These are phyloP conservation scores for Heliocidaris tuberculata DNA, from an alignment of 35 echinoderm and acorn worm species.

Conservation along the genomic window DNA sequence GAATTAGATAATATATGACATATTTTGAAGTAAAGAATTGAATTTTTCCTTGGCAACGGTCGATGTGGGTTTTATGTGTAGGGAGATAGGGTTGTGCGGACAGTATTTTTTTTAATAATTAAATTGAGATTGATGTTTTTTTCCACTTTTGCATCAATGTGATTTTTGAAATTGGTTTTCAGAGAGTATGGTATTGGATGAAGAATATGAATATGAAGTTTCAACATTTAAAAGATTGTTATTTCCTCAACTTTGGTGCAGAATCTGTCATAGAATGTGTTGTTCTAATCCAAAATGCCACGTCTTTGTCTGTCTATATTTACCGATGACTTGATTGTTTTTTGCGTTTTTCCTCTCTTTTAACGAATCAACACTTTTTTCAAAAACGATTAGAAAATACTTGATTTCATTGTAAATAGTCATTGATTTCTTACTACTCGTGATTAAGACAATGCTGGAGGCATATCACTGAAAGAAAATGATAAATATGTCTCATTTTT, in stretches of 20 bases:
- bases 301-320: background rate
- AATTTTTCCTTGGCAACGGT: background rate
- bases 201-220: too few species aligned
- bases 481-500: background rate
- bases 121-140: background rate
- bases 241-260: background rate
- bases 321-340: background rate
- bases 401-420: background rate
- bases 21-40: background rate
- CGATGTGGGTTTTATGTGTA: background rate
- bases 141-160: background rate
- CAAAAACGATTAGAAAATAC: background rate
- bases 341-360: background rate
- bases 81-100: too few species aligned
- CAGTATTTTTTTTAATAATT: too few species aligned
- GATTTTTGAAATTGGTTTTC: background rate
- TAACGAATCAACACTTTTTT: background rate
- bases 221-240: too few species aligned
- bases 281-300: background rate
- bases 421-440: background rate
- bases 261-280: background rate
- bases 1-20: background rate
- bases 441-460: background rate
- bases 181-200: background rate
- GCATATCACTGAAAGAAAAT: background rate